phyloP scores from a whole-genome alignment of 92 coral and sea anemone species.

The Montipora capitata region DNA sequence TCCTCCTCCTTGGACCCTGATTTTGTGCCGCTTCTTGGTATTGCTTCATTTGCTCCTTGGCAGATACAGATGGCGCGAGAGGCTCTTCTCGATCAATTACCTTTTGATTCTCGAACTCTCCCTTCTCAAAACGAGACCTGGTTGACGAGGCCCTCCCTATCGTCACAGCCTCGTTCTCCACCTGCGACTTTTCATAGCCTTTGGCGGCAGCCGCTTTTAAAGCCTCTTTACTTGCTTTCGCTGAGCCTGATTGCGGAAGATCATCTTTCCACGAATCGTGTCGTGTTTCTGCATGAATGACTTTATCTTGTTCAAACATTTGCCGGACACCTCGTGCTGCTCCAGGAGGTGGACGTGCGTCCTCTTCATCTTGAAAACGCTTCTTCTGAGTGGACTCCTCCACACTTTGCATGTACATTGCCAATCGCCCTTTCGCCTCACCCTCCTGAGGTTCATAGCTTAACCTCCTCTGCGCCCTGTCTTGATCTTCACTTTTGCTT shows the following conservation, averaged over 20 bases:
- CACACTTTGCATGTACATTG: constrained; percentile 46
- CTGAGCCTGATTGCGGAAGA: constrained; percentile 75
- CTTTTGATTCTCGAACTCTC: constrained; percentile 60
- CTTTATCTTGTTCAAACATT: constrained; percentile 84
- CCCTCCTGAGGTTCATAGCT: constrained; percentile 89
- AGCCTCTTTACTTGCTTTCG: constrained; percentile 83
- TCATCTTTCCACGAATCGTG: constrained; percentile 73
- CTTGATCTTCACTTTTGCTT: constrained; percentile 53
- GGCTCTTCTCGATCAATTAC: constrained; percentile 74
- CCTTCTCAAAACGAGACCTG: constrained; percentile 68
- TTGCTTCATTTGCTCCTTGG: constrained; percentile 68
- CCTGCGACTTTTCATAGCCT: constrained; percentile 37
- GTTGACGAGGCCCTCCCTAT: constrained; percentile 66
- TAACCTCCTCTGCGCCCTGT: constrained; percentile 80
- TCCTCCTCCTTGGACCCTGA: constrained; percentile 45
- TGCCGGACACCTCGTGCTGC: constrained; percentile 82
- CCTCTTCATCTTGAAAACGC: constrained; percentile 66
- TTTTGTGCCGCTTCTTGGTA: constrained; percentile 62
- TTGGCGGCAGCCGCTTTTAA: constrained; percentile 80
- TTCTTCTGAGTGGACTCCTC: constrained; percentile 23
- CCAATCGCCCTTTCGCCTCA: constrained; percentile 62
- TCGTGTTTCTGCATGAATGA: constrained; percentile 71
- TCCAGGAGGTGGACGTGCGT: constrained; percentile 81
- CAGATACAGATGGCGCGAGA: constrained; percentile 45
- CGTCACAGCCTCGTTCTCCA: constrained; percentile 48